Percentiles rank a stretch among this genome's conserved stretches.
Evolutionary conservation across 1,140 invertebrate genomes (phyloP).

Genomic region (Lordiphosa collinella): DNA sequence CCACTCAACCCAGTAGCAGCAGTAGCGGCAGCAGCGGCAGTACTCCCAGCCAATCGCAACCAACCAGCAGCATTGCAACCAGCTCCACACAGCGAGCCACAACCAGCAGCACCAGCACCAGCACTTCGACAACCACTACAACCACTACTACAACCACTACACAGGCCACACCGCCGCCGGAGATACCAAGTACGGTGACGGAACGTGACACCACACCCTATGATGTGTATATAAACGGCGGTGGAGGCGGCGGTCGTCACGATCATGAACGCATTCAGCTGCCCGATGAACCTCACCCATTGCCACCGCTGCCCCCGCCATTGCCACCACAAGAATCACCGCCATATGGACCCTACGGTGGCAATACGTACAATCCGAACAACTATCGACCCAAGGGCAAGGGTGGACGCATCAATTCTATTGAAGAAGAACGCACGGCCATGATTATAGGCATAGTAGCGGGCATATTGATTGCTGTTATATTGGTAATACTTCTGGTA

Average conservation of each 20-base stretch:
- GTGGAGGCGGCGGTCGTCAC: conserved; percentile 15
- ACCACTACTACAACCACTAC: conserved; percentile 62
- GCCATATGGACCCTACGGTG: conserved; percentile 73
- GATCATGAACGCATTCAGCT: conserved; percentile 61
- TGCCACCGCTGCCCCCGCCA: conserved; percentile 68
- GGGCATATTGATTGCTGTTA: conserved; percentile 93
- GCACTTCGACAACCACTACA: conserved; percentile 37
- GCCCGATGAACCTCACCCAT: conserved; percentile 67
- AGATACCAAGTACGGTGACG: conserved; percentile 57
- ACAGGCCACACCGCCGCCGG: conserved; percentile 50
- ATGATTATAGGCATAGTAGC: conserved; percentile 94
- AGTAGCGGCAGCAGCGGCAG: conserved; percentile 7
- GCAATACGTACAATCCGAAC: conserved; percentile 63
- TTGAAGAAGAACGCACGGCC: conserved; percentile 86
- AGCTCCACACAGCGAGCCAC: conserved; percentile 46
- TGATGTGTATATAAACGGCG: conserved; percentile 46
- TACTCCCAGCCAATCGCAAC: conserved; percentile 36
- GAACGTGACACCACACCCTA: conserved; percentile 68
- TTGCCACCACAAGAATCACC: conserved; percentile 56
- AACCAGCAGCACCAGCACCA: conserved; percentile 43
- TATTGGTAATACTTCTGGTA: conserved; percentile 93
- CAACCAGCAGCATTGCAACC: conserved; percentile 36
- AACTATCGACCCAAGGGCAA: conserved; percentile 79
- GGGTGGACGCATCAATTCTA: conserved; percentile 85
- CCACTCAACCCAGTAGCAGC: conserved; percentile 41